phyloP scores from a whole-genome alignment of 2,888 invertebrate genomes.

The Microplitis deprimator region DNA sequence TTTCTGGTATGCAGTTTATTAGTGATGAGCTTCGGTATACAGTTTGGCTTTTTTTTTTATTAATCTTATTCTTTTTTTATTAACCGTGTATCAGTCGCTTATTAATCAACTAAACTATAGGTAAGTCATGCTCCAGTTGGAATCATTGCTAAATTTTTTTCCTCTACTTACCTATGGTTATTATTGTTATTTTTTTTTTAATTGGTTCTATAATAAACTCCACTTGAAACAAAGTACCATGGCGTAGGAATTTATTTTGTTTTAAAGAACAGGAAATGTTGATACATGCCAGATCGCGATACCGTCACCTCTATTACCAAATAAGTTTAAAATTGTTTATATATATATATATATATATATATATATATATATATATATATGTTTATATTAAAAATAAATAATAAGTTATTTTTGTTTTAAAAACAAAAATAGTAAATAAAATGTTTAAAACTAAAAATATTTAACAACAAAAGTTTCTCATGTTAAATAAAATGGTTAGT shows the following conservation, averaged over 20 bases:
- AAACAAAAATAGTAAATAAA: neutral
- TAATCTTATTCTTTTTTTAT: slow-evolving; percentile 23
- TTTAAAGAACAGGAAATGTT: slow-evolving; percentile 20
- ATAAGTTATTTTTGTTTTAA: neutral
- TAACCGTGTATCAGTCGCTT: slow-evolving; percentile 11
- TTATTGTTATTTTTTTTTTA: slow-evolving; percentile 10
- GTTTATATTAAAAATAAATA: neutral
- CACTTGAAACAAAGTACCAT: slow-evolving; percentile 39
- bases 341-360: neutral
- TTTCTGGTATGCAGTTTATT: slow-evolving; percentile 35
- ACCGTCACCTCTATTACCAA: slow-evolving; percentile 41
- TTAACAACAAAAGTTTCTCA: slow-evolving; percentile 18
- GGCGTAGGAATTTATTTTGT: slow-evolving; percentile 28
- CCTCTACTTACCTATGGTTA: slow-evolving; percentile 35
- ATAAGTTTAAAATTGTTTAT: slow-evolving; percentile 11
- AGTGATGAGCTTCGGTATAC: slow-evolving; percentile 40
- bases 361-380: neutral
- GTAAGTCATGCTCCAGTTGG: slow-evolving; percentile 28
- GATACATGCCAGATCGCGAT: slow-evolving; percentile 34
- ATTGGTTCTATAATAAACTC: slow-evolving; percentile 18
- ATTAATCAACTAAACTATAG: slow-evolving; percentile 6
- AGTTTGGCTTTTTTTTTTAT: slow-evolving; percentile 41
- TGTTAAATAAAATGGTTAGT: slow-evolving; percentile 27
- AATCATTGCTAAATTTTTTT: slow-evolving; percentile 26
- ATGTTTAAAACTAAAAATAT: slow-evolving; percentile 24